phyloP scores from a whole-genome alignment of 1,140 invertebrate genomes.

The Metaphire vulgaris region DNA sequence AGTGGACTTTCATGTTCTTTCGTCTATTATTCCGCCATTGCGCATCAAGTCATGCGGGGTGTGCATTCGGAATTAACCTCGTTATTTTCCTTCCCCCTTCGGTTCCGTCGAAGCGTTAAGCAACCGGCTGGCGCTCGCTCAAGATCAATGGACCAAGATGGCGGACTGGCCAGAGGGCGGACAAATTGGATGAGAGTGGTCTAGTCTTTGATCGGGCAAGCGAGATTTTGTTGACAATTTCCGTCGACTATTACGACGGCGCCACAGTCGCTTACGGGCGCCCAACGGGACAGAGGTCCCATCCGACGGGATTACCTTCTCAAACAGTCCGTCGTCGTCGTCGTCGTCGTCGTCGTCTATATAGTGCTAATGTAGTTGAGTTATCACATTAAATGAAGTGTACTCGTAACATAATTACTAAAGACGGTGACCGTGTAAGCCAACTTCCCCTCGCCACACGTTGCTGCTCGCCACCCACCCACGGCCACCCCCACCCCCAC shows the following conservation, averaged over 20 bases:
- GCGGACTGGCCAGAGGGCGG: not conserved
- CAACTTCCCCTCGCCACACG: too few relatives aligned
- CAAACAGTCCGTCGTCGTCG: too few relatives aligned
- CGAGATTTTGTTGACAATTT: constrained; percentile 1
- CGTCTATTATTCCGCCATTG: not conserved
- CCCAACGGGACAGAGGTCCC: not conserved
- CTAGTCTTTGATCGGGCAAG: not conserved
- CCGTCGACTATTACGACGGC: not conserved
- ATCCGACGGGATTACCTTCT: not conserved
- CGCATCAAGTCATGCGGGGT: not conserved
- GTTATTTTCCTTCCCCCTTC: not conserved
- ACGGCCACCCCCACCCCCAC: not conserved
- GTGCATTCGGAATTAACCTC: not conserved
- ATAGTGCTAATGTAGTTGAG: not conserved
- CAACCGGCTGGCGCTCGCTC: not conserved
- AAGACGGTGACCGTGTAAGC: not conserved
- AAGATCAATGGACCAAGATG: too few relatives aligned
- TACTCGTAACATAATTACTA: not conserved
- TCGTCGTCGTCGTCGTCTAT: not conserved
- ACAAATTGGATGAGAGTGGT: not conserved
- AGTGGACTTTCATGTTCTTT: too few relatives aligned
- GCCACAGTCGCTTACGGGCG: not conserved
- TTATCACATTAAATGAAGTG: constrained; percentile 1
- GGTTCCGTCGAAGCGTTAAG: not conserved
- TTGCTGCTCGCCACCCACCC: not conserved